These are phyloP conservation scores for Drepana arcuata DNA, from an alignment of 1,140 invertebrate genomes.

Conservation along the genomic window DNA sequence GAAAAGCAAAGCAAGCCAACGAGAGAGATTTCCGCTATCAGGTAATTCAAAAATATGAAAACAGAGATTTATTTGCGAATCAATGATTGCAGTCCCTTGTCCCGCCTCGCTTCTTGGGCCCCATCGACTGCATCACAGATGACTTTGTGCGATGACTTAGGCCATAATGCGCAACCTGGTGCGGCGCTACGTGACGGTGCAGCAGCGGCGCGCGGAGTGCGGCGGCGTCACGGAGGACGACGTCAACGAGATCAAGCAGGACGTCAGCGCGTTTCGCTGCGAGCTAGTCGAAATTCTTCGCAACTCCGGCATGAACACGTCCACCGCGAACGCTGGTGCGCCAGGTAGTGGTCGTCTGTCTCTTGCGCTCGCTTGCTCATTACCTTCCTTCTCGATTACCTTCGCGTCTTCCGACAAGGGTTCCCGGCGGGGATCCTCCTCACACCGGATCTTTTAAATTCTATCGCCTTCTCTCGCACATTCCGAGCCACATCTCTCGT, in stretches of 20 bases:
- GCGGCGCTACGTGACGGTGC: slow-evolving; percentile 94
- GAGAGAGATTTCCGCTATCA: slow-evolving; percentile 92
- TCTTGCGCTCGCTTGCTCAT: no score
- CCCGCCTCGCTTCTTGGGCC: no score
- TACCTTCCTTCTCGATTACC: no score
- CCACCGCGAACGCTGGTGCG: slow-evolving; percentile 82
- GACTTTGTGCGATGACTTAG: slow-evolving; percentile 53
- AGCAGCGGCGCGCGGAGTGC: slow-evolving; percentile 93
- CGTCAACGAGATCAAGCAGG: slow-evolving; percentile 99
- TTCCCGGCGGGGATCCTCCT: no score
- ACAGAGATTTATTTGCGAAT: no score
- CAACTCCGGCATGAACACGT: slow-evolving; percentile 93
- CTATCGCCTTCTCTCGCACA: no score
- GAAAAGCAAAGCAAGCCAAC: slow-evolving; percentile 91
- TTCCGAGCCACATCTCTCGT: slow-evolving; percentile 18
- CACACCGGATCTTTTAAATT: no score
- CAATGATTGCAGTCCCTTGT: no score
- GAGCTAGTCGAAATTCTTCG: slow-evolving; percentile 96
- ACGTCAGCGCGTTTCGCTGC: slow-evolving; percentile 94
- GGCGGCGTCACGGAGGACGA: slow-evolving; percentile 99
- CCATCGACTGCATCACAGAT: not conserved
- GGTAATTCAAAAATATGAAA: slow-evolving; percentile 60
- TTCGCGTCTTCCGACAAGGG: no score
- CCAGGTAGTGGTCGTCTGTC: no score
- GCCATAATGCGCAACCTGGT: slow-evolving; percentile 97